phyloP scores from a whole-genome alignment of 2,113 vertebrate genomes.

The Alectura lathami region DNA sequence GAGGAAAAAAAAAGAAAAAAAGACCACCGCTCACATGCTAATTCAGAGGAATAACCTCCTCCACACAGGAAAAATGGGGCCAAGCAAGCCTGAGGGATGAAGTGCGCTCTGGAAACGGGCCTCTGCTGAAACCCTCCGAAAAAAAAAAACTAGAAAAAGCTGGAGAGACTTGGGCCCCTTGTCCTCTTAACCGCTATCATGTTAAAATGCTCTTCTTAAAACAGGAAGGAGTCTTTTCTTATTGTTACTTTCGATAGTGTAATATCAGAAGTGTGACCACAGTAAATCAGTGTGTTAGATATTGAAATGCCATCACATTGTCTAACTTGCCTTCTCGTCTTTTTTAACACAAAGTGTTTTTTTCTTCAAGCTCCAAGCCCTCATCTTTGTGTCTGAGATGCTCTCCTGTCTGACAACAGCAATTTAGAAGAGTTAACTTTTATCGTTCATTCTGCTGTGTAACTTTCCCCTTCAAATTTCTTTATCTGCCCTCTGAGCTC shows the following conservation, averaged over 20 bases:
- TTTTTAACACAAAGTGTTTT: slow-evolving; percentile 53
- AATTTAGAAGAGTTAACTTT: slow-evolving; percentile 84
- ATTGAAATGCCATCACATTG: slow-evolving; percentile 43
- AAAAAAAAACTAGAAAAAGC: background rate
- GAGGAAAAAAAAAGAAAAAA: background rate
- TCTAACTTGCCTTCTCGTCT: slow-evolving; percentile 51
- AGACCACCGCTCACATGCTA: background rate
- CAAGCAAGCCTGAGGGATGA: background rate
- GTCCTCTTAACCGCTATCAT: background rate
- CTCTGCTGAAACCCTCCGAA: background rate
- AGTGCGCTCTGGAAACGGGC: background rate
- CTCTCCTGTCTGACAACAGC: slow-evolving; percentile 76
- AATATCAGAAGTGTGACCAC: slow-evolving; percentile 30
- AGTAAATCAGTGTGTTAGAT: slow-evolving; percentile 41
- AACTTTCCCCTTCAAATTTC: slow-evolving; percentile 83
- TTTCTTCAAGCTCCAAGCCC: slow-evolving; percentile 45
- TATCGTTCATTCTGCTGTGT: slow-evolving; percentile 78
- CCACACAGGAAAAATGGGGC: background rate
- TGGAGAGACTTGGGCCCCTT: background rate
- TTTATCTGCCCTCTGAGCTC: slow-evolving; percentile 87
- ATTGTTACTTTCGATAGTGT: slow-evolving; percentile 12
- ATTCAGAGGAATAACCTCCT: background rate
- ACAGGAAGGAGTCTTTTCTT: slow-evolving; percentile 34
- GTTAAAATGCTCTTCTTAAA: slow-evolving; percentile 17
- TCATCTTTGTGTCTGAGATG: slow-evolving; percentile 67